Conservation (phyloP, 2,113 vertebrate species). For the Sisor rabdophorus region DNA sequence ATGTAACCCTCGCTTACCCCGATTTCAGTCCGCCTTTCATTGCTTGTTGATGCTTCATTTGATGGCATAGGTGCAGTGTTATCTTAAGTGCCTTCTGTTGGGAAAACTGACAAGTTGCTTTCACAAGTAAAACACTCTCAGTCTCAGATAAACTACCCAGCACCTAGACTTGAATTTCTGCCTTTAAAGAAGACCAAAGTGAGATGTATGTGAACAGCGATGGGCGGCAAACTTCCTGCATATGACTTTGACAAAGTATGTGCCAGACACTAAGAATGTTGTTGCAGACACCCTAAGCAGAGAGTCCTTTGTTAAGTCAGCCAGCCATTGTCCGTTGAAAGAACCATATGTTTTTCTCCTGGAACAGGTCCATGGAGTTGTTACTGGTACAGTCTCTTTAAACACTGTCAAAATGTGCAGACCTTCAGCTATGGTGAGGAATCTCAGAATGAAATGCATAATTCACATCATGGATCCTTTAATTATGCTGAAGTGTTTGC, state of each 20-base stretch:
- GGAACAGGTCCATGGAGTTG: not conserved
- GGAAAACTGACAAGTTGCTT: not conserved
- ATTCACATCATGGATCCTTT: not conserved
- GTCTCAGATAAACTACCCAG: not conserved
- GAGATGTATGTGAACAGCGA: no score
- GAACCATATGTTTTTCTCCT: not conserved
- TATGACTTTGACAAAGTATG: no score
- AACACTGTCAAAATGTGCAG: not conserved
- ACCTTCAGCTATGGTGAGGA: not conserved
- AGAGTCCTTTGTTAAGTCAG: not conserved
- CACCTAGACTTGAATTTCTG: slow-evolving; percentile 24
- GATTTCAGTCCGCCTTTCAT: not conserved
- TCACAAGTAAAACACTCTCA: slow-evolving; percentile 1
- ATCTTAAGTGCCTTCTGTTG: not conserved
- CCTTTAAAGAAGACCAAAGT: slow-evolving; percentile 25
- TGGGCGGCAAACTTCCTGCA: no score
- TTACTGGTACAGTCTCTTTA: not conserved
- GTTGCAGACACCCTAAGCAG: not conserved
- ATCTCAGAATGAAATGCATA: not conserved
- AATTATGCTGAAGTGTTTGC: not conserved
- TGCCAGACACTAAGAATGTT: no score
- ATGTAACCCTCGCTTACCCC: not conserved
- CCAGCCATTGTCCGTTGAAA: not conserved
- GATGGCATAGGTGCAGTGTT: not conserved
- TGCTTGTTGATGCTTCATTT: slow-evolving; percentile 4